Conservation (phyloP, 2,888 invertebrate species). For the Sminthurinus aureus region DNA sequence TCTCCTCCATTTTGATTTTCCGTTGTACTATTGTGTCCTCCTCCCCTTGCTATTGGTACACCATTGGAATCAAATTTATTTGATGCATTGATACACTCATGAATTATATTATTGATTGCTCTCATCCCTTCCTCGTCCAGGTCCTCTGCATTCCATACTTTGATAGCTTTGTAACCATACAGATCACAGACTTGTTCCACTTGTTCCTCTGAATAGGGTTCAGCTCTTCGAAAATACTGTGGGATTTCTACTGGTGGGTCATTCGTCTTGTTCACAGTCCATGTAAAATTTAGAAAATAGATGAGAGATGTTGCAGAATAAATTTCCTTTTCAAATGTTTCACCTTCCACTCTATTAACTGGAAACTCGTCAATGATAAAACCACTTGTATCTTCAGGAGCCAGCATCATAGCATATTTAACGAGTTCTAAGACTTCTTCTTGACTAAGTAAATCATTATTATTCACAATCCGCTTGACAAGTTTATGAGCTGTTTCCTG, state of each 20-base stretch:
- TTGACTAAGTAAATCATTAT: neutral
- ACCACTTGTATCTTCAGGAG: constrained; percentile 14
- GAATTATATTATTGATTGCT: constrained; percentile 32
- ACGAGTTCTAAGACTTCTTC: neutral
- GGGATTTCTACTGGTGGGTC: constrained; percentile 26
- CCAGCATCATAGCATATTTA: constrained; percentile 1
- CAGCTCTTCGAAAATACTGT: constrained; percentile 32
- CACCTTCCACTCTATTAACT: neutral
- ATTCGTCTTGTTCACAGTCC: constrained; percentile 26
- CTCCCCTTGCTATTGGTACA: no score
- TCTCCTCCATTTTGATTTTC: neutral
- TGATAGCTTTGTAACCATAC: constrained; percentile 38
- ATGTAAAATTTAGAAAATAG: constrained; percentile 32
- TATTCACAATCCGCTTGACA: constrained; percentile 9
- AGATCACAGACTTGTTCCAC: constrained; percentile 38
- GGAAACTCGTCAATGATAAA: constrained; percentile 16
- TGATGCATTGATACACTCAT: constrained; percentile 20
- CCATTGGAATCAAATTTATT: no score
- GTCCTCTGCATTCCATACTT: constrained; percentile 44
- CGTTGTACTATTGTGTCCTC: neutral
- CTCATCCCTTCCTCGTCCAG: constrained; percentile 19
- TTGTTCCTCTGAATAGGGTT: constrained; percentile 36
- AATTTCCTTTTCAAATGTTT: constrained; percentile 3
- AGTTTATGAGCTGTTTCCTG: neutral
- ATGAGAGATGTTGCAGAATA: constrained; percentile 18